phyloP scores from a whole-genome alignment of 2,113 vertebrate species.

The Sturnus vulgaris region DNA sequence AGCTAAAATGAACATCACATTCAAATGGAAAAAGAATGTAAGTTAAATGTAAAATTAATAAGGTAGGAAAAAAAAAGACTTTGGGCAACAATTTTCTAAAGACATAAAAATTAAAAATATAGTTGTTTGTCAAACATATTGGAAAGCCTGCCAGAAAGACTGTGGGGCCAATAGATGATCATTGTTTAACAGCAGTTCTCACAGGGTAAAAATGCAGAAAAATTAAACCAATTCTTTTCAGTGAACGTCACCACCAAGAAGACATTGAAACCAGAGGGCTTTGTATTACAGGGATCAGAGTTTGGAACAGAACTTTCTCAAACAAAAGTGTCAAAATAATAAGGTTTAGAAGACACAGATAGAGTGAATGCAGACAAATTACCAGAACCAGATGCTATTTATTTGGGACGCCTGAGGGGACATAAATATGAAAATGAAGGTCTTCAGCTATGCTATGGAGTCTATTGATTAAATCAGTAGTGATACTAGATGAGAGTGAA shows the following conservation, averaged over 20 bases:
- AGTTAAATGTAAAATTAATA: constrained; percentile 15
- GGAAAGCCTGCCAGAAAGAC: not conserved
- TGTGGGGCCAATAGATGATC: not conserved
- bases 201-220: constrained; percentile 4
- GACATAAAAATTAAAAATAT: constrained; percentile 11
- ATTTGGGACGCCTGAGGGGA: not conserved
- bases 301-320: not conserved
- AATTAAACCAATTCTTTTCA: constrained; percentile 27
- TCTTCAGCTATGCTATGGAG: not conserved
- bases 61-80: not conserved
- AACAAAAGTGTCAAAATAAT: not conserved
- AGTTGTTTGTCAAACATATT: constrained; percentile 3
- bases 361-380: not conserved
- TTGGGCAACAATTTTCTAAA: not conserved
- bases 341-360: not conserved
- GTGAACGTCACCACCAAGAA: not conserved
- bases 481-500: not conserved
- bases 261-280: not conserved
- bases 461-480: not conserved
- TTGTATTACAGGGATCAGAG: not conserved
- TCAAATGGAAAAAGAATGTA: not conserved
- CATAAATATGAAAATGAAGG: not conserved
- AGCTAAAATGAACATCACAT: not conserved
- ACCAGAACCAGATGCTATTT: not conserved
- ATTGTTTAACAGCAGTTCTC: not conserved